Percentiles rank a stretch among this genome's conserved stretches.
Conservation (phyloP, 2,888 invertebrate species). For the Trachelus troglodyta region DNA sequence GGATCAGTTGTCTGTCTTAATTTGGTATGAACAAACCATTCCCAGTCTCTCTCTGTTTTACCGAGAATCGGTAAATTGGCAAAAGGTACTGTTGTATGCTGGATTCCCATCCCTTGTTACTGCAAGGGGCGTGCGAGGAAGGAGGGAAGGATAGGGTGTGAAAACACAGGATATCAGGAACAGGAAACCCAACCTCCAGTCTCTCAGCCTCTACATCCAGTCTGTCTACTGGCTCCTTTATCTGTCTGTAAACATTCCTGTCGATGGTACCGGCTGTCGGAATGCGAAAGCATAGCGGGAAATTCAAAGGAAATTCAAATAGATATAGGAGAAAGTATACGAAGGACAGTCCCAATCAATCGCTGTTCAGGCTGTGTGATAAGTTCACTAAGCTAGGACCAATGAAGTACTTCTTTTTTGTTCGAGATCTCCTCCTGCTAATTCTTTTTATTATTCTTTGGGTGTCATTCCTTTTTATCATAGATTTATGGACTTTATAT, state of each 20-base stretch:
- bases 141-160: neutral
- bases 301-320: neutral
- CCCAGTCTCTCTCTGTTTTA: neutral
- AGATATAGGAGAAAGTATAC: neutral
- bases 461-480: neutral
- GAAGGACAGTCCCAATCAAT: neutral
- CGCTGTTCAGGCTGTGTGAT: neutral
- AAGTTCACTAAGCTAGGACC: neutral
- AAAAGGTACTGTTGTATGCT: neutral
- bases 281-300: neutral
- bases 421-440: neutral
- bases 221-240: slow-evolving; percentile 7
- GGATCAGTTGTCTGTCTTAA: neutral
- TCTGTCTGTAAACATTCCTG: neutral
- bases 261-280: slow-evolving; percentile 4
- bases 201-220: neutral
- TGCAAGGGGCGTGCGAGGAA: neutral
- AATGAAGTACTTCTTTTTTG: neutral
- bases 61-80: neutral
- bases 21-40: neutral
- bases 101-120: neutral
- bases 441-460: neutral
- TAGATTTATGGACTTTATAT: neutral
- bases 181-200: slow-evolving; percentile 2
- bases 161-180: slow-evolving; percentile 1